These are phyloP conservation scores for Tyria jacobaeae DNA, from an alignment of 2,888 invertebrate genomes.

Conservation along the genomic window DNA sequence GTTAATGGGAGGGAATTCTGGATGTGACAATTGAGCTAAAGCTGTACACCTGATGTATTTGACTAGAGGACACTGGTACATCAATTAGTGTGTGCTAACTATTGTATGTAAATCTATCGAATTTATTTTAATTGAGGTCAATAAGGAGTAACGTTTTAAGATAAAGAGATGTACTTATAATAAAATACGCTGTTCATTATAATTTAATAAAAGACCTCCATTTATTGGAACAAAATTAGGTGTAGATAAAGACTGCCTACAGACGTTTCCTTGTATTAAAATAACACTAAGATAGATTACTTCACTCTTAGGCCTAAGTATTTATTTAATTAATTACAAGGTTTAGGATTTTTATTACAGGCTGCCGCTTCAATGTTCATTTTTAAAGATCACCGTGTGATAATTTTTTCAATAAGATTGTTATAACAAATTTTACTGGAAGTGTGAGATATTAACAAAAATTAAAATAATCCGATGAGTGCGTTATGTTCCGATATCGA, in stretches of 20 bases:
- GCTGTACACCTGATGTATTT: background rate
- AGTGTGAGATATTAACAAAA: too few relatives aligned
- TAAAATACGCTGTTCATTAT: background rate
- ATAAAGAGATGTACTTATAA: background rate
- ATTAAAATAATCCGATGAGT: too few relatives aligned
- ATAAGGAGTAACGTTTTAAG: background rate
- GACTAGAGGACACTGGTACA: background rate
- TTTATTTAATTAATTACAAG: background rate
- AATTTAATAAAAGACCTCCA: background rate
- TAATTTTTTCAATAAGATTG: too few relatives aligned
- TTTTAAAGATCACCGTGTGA: too few relatives aligned
- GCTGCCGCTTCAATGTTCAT: too few relatives aligned
- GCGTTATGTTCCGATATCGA: too few relatives aligned
- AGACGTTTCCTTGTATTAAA: constrained; percentile 1
- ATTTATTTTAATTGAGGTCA: too few relatives aligned
- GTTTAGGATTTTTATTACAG: too few relatives aligned
- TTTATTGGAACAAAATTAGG: background rate
- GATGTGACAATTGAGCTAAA: background rate
- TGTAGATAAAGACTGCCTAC: constrained; percentile 4
- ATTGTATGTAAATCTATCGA: too few relatives aligned
- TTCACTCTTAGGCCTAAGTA: background rate
- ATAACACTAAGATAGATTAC: background rate
- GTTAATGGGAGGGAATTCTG: too few relatives aligned
- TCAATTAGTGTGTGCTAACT: too few relatives aligned
- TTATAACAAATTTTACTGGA: too few relatives aligned